Evolutionary conservation across 2,797 vertebrate species (phyloP).

Genomic region (Trichosurus vulpecula): DNA sequence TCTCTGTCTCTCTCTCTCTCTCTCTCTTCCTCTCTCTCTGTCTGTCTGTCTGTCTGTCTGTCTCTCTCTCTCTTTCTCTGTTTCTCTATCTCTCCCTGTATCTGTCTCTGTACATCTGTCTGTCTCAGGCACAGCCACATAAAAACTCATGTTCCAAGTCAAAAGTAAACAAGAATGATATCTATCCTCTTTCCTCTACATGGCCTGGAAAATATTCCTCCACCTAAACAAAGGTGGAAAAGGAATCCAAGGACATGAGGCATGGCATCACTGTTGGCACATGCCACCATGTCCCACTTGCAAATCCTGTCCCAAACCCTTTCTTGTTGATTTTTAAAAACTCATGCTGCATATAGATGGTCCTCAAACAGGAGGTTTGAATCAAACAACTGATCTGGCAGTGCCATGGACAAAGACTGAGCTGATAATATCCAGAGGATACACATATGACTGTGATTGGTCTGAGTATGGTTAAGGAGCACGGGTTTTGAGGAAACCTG

Average conservation of each 20-base stretch:
- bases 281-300: neutral
- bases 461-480: neutral
- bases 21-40: neutral
- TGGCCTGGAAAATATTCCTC: neutral
- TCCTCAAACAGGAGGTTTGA: neutral
- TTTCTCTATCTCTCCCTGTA: neutral
- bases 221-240: neutral
- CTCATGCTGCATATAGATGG: neutral
- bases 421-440: neutral
- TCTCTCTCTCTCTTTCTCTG: too few relatives aligned
- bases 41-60: neutral
- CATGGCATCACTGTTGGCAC: neutral
- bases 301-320: neutral
- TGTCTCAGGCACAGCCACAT: neutral
- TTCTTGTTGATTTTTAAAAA: neutral
- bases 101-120: neutral
- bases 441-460: neutral
- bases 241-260: neutral
- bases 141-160: neutral
- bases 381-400: neutral
- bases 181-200: neutral
- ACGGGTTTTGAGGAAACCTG: neutral
- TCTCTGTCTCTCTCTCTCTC: neutral
- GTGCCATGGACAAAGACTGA: neutral
- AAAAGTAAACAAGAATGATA: neutral